Conservation (phyloP, 92 coral and sea anemone genomes). For the Epizoanthus rinbou region DNA sequence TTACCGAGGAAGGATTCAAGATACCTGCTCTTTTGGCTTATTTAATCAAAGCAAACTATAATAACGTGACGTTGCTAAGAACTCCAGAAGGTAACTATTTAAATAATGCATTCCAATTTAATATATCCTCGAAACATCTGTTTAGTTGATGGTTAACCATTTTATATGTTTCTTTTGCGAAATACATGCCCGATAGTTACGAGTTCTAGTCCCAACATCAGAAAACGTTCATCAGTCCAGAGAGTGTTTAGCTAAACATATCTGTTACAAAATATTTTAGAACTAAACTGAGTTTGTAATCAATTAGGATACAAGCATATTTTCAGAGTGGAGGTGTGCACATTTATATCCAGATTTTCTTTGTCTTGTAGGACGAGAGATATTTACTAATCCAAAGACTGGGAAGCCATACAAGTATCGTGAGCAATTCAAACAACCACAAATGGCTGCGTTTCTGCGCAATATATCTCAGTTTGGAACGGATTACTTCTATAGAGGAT, state of each 20-base stretch:
- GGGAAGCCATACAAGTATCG: conserved; percentile 73
- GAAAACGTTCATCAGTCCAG: too few species aligned
- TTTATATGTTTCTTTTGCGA: too few species aligned
- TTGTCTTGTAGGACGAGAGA: conserved; percentile 54
- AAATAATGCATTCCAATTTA: neutral
- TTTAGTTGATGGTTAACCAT: too few species aligned
- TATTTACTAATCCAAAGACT: conserved; percentile 85
- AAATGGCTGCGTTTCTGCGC: conserved; percentile 74
- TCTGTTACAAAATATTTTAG: too few species aligned
- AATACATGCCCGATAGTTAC: too few species aligned
- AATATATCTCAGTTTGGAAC: conserved; percentile 62
- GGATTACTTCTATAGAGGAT: conserved; percentile 75
- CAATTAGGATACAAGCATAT: too few species aligned
- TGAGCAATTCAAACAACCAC: conserved; percentile 82
- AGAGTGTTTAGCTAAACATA: too few species aligned
- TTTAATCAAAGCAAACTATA: conserved; percentile 61
- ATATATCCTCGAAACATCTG: too few species aligned
- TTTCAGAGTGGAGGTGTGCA: too few species aligned
- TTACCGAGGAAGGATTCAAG: conserved; percentile 88
- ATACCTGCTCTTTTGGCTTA: conserved; percentile 68
- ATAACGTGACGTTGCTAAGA: conserved; percentile 69
- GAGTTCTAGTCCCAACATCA: too few species aligned
- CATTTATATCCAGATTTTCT: neutral
- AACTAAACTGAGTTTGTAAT: too few species aligned
- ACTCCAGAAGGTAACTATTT: conserved; percentile 69